Evolutionary conservation across 2,113 vertebrate genomes (phyloP).

Genomic region (Atlantisia rogersi): DNA sequence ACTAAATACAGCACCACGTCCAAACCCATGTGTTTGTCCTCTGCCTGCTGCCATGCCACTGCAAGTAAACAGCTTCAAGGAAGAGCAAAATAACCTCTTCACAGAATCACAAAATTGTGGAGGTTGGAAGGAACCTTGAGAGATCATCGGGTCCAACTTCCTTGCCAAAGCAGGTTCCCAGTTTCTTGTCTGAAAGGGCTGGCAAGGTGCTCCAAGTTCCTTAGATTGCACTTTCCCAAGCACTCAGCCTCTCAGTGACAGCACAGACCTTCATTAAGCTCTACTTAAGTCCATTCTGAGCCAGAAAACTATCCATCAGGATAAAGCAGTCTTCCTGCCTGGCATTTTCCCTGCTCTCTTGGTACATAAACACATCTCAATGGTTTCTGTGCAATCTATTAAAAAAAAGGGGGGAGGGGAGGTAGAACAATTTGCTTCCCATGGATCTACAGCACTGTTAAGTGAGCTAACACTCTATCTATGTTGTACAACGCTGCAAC

Average conservation of each 20-base stretch:
- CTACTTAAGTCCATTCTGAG: neutral
- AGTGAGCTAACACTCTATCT: neutral
- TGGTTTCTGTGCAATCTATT: neutral
- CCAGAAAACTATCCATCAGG: neutral
- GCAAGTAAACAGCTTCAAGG: fast-evolving
- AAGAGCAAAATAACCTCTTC: neutral
- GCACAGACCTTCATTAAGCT: neutral
- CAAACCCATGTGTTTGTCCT: neutral
- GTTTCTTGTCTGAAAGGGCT: neutral
- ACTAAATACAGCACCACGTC: neutral
- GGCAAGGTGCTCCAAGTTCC: fast-evolving
- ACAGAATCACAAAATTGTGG: no score
- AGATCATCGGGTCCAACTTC: no score
- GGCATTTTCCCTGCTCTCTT: neutral
- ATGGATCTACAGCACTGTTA: fast-evolving
- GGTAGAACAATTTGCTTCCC: neutral
- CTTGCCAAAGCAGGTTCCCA: no score
- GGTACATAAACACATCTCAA: fast-evolving
- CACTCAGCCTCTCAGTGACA: neutral
- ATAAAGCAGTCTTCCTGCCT: neutral
- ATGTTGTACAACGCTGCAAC: fast-evolving
- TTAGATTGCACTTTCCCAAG: neutral
- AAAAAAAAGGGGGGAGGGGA: no score
- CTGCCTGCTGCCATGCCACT: neutral
- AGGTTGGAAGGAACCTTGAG: no score